Base-by-base conservation (phyloP, 2,888 invertebrate genomes). In the Mythimna lalbum region DNA sequence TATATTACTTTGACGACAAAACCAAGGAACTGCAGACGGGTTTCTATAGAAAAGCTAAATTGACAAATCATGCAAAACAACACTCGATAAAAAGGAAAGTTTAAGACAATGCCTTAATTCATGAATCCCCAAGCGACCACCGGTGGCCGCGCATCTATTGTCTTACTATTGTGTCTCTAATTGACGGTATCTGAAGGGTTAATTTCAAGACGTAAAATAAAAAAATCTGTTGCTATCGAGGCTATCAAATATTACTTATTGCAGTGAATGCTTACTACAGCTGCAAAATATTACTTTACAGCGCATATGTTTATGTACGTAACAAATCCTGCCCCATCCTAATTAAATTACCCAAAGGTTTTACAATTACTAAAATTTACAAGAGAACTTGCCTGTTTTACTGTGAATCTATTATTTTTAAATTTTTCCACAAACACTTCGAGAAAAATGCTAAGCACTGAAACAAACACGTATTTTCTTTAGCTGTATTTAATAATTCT, bases 221-320 rank as follows among this genome's bases (percentile, higher is more conserved):
- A 69, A 63, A 76, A 33, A 9, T 59, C n/a, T 56, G 49, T 59
- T 62, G 31, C 5, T 73, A 56, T 21, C 12, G 68, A 59, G 23
- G 62, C 63, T 80, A 74, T 79, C 59, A 72, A 56, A 47, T 60
- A 68, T 12, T 47, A 55, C 43, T 5, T 53, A 72, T 12, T 69
- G 53, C 17, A 59, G 64, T 39, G 19, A 61, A 49, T 53, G 21
- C 63, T 65, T 47, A 59, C 1, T 53, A 73, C 1, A 77, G 0
- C 27, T 61, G 33, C 7, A 63, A 63, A 71, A 61, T 71, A 67
- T 60, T 57, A 73, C 47, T 67, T 17, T 56, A 59, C 39, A 69
- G 63, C 80, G 59, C 82, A 76, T 84, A 80, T 73, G 78, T 80
- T 74, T 80, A 80, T 57, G 50, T 80, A 76, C 76, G 86, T 81